Evolutionary conservation across 1,140 invertebrate genomes (phyloP), one percentile per base, ranked within the genome.

Genomic region (Nephotettix cincticeps): DNA sequence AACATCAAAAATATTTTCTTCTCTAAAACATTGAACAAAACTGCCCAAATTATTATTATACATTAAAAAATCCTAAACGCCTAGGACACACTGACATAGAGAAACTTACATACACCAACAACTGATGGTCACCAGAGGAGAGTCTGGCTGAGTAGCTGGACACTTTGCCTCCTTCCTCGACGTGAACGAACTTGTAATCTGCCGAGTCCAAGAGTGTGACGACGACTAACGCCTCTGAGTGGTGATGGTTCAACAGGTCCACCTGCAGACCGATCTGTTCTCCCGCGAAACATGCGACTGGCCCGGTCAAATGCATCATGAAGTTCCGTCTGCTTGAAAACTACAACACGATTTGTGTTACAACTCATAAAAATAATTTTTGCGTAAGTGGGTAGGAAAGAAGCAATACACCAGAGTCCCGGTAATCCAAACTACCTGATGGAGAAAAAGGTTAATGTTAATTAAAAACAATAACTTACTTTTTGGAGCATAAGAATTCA

Each of bases 181-280:
- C 86, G 45, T 84, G 78, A 0, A 89, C 83, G 74, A 88, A 87
- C 43, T 81, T 78, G 74, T 86, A 86, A 58, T 85, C 79, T 28
- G 80, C 75, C 0, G 85, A 84, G 1, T 77, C 77, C 28, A 78
- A 77, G 0, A 83, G 68, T 0, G 72, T 74, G 4, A 83, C 65
- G 11, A 79, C 67, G 9, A 80, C 80, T n/a, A 80, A 75, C 29
- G 80, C 75, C 56, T 82, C 78, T 23, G 73, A 71, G 0, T 73
- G 65, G 75, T 83, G 82, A 72, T 85, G 83, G 76, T 89, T 89
- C 71, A 85, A 84, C 6, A 88, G 77, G 17, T 84, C 79, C 0
- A 87, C 80, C 21, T 85, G 75, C 0, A 88, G 74, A 1, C 85
- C 84, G 25, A 89, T 75, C 72, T 87, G 86, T 77, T 89, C 88